Evolutionary conservation across 92 coral and sea anemone genomes (phyloP), one percentile per base, ranked within the genome.

Genomic region (Hydrozoanthus gracilis): DNA sequence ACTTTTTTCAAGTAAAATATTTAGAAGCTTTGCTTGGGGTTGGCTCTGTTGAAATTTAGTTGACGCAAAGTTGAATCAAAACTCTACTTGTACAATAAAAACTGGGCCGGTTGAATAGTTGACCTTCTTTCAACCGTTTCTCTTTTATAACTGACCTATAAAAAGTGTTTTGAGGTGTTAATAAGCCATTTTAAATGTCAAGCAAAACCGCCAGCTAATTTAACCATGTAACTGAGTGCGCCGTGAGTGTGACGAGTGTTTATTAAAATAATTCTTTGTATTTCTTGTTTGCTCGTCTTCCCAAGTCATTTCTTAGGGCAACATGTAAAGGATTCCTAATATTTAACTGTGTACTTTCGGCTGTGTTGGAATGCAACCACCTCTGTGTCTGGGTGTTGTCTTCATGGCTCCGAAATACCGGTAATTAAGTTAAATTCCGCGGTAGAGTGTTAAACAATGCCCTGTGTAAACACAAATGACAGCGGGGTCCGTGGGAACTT

Each of bases 371-470:
- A 80, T 80, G 85, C 74, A 67, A 17, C 18, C 85, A 47, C 45
- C 65, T 11, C 58, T 64, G 61, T 54, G 17, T 65, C 17, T 65
- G 45, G 72, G 73, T 46, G 72, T 20, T 11, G 85, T 51, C 64
- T 47, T 80, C 74, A 80, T 80, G 27, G 44, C 44, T 50, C 85
- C 56, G 47, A 64, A 68, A 47, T 12, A 35, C 85, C 48, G 14
- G 61, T 65, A 66, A 80, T 80, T 80, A 78, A n/a, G 52, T 73
- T 60, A 80, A 65, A 80, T 64, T 80, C 85, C 85, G 85, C 85
- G 73, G 85, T 58, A 61, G 17, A 48, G 61, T 80, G 73, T 47
- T 47, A 47, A 80, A 80, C 85, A 80, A 80, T 80, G 62, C 74
- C 6, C 10, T 48, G 58, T 65, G 62, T 80, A 80, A 80, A 80